These are phyloP conservation scores for Cylas formicarius DNA, from an alignment of 1,140 invertebrate genomes.

Conservation along the genomic window DNA sequence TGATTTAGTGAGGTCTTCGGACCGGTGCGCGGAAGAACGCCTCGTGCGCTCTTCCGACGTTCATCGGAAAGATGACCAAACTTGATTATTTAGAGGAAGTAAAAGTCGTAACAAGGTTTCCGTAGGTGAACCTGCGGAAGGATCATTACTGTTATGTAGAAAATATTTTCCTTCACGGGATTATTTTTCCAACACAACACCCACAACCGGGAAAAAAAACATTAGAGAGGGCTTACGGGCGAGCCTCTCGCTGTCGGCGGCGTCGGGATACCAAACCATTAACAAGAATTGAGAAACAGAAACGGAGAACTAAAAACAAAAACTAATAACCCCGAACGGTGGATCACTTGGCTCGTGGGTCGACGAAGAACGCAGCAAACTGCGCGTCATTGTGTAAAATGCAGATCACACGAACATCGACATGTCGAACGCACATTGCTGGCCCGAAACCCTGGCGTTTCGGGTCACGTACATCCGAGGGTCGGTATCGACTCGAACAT, in stretches of 20 bases:
- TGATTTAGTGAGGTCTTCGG: slow-evolving; percentile 70
- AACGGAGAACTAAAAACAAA: neutral
- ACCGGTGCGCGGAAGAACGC: slow-evolving; percentile 53
- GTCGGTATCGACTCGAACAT: too few relatives aligned
- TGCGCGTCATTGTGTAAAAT: slow-evolving; percentile 72
- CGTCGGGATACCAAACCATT: neutral
- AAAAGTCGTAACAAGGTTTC: slow-evolving; percentile 86
- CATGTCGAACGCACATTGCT: slow-evolving; percentile 73
- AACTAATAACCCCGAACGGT: slow-evolving; percentile 49
- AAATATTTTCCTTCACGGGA: neutral
- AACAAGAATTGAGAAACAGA: neutral
- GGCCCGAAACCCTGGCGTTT: slow-evolving; percentile 47
- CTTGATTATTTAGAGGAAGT: slow-evolving; percentile 65
- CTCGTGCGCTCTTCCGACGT: slow-evolving; percentile 43
- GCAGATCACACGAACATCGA: slow-evolving; percentile 75
- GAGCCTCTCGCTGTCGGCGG: neutral
- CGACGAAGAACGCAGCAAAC: slow-evolving; percentile 79
- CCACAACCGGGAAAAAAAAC: slow-evolving; percentile 4
- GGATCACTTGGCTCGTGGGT: slow-evolving; percentile 70
- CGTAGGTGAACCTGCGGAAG: slow-evolving; percentile 78
- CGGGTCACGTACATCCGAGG: too few relatives aligned
- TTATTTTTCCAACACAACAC: neutral
- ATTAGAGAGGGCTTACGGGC: neutral
- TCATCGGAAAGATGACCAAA: slow-evolving; percentile 54
- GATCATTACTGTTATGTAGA: slow-evolving; percentile 54